Percentiles rank a stretch among this genome's conserved stretches.
These are phyloP conservation scores for Argentina silus DNA, from an alignment of 2,797 vertebrate species.

Conservation along the genomic window DNA sequence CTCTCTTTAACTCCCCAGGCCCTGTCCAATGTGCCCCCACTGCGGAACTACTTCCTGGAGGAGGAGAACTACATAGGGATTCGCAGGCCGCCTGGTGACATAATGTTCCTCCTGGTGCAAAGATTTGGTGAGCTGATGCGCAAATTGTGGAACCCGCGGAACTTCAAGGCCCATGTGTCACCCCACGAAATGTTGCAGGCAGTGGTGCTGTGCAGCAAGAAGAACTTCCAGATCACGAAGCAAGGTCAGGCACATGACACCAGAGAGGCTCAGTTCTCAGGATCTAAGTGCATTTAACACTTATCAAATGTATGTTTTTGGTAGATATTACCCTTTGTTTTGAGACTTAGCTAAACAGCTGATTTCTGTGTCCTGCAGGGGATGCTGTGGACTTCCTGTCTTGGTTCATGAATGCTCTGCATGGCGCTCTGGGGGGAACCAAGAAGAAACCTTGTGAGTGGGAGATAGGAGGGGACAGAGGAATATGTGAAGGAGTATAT, in stretches of 20 bases:
- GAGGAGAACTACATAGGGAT: slow-evolving; percentile 93
- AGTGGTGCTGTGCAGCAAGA: slow-evolving; percentile 97
- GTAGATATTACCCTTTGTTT: neutral
- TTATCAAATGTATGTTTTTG: neutral
- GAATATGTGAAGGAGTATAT: neutral
- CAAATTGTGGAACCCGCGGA: slow-evolving; percentile 96
- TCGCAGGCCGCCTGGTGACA: slow-evolving; percentile 92
- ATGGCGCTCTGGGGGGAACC: slow-evolving; percentile 91
- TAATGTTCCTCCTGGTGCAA: slow-evolving; percentile 97
- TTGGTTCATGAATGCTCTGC: slow-evolving; percentile 96
- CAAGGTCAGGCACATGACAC: slow-evolving; percentile 77
- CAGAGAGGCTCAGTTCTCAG: neutral
- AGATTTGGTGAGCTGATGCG: slow-evolving; percentile 97
- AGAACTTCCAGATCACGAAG: slow-evolving; percentile 98
- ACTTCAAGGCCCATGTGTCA: slow-evolving; percentile 97
- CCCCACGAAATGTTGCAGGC: slow-evolving; percentile 99
- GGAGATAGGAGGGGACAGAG: neutral
- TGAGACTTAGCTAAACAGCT: slow-evolving; percentile 6
- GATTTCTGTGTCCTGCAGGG: slow-evolving; percentile 71
- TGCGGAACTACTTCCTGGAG: slow-evolving; percentile 95
- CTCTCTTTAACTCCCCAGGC: slow-evolving; percentile 72
- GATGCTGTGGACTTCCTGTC: slow-evolving; percentile 97
- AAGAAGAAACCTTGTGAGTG: slow-evolving; percentile 94
- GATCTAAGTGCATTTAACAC: neutral
- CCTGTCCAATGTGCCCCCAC: slow-evolving; percentile 92